Evolutionary conservation across 2,113 vertebrate genomes (phyloP).

Genomic region (Butorides virescens): DNA sequence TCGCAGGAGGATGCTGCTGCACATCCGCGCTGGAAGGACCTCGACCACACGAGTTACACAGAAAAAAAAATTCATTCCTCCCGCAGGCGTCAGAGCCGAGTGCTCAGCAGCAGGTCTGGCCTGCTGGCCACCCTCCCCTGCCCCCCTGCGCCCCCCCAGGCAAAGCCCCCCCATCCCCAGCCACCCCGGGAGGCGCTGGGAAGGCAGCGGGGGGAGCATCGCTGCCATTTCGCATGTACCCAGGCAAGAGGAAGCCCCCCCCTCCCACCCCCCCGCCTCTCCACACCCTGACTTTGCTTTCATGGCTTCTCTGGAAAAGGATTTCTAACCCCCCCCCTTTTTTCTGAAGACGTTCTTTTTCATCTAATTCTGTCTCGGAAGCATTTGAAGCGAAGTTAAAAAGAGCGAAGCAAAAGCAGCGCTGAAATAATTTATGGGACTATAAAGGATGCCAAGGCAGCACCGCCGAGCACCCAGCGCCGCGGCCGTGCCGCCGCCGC

Average conservation of each 20-base stretch:
- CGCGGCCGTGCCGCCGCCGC: accelerated
- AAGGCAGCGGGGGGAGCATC: not conserved
- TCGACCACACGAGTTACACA: not conserved
- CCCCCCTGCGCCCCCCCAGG: not conserved
- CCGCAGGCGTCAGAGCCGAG: not conserved
- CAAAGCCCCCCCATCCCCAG: not conserved
- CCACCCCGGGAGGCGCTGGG: not conserved
- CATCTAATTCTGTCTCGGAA: not conserved
- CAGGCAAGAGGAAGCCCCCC: not conserved
- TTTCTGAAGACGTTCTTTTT: not conserved
- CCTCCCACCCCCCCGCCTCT: accelerated
- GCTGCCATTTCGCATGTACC: too few relatives aligned
- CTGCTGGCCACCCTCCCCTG: not conserved
- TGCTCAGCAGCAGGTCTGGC: not conserved
- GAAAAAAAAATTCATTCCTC: not conserved
- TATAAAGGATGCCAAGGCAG: not conserved
- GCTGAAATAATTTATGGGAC: not conserved
- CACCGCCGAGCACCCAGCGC: not conserved
- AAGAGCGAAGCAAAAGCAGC: not conserved
- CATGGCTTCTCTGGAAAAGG: not conserved
- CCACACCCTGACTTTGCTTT: not conserved
- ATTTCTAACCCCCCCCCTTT: not conserved
- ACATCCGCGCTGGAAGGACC: not conserved
- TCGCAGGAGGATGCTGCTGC: not conserved
- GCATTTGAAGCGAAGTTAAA: not conserved